Evolutionary conservation across 2,888 invertebrate genomes (phyloP), one percentile per base, ranked within the genome.

Genomic region (Bruchidius siliquastri): DNA sequence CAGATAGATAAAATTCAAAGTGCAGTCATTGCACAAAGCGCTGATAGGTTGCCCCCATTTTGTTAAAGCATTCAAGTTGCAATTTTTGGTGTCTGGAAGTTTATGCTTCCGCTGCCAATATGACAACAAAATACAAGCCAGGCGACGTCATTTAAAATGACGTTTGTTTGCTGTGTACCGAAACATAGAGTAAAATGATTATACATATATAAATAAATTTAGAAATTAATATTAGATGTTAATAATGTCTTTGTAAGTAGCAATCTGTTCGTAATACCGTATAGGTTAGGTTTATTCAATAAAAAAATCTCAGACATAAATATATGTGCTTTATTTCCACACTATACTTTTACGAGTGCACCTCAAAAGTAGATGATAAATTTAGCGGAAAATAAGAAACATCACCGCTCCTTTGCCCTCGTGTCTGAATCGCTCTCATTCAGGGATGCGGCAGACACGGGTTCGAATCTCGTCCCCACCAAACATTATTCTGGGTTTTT

Each of bases 191-290:
- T 78, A 83, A 84, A 84, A 84, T 84, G 83, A 85, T 83, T 85
- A 85, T 86, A 85, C 83, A 86, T 86, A 86, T 85, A 86, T 86
- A 86, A 85, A 85, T 85, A 84, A 82, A 85, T 83, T 82, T 85
- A 85, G 84, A 84, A 84, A 82, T 83, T 81, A 85, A 85, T 85
- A 85, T 84, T 87, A 87, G 86, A 83, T 86, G 86, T 87, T 87
- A 87, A 85, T 80, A 86, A 80, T 84, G 86, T 87, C 86, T 86
- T 87, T 87, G 87, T 87, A 87, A 87, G 86, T 87, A 87, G 87
- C 86, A 85, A 49, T 84, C 84, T 87, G 86, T 87, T 86, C 87
- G 86, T 87, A 87, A 86, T 84, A 87, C 83, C 85, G 84, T 86
- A 81, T 86, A 85, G 84, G 84, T 81, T 84, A 85, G 85, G 84